phyloP scores from a whole-genome alignment of 2,888 invertebrate genomes.

The Drymonia ruficornis region DNA sequence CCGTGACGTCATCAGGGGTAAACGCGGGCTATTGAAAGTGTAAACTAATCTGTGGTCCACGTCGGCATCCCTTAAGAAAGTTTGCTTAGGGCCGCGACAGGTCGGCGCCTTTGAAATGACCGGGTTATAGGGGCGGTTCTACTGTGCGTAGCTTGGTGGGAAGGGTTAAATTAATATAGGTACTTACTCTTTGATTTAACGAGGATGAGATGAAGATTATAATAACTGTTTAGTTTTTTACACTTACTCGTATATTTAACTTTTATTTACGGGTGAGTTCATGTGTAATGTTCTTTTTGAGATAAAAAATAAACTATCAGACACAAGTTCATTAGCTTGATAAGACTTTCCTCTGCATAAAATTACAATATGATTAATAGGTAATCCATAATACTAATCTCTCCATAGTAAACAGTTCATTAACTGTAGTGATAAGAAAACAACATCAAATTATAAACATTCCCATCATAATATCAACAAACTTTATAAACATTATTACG shows the following conservation, averaged over 20 bases:
- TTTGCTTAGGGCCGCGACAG: conserved; percentile 18
- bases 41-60: conserved; percentile 26
- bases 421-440: background rate
- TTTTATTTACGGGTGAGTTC: too few relatives aligned
- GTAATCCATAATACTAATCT: background rate
- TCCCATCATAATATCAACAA: too few relatives aligned
- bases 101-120: background rate
- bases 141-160: background rate
- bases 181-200: too few relatives aligned
- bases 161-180: background rate
- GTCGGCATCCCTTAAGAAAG: conserved; percentile 19
- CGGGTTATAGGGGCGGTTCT: background rate
- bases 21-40: conserved; percentile 19
- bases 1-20: conserved; percentile 8
- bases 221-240: too few relatives aligned
- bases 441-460: too few relatives aligned
- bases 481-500: too few relatives aligned
- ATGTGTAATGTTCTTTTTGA: too few relatives aligned
- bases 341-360: too few relatives aligned
- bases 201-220: background rate
- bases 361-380: background rate
- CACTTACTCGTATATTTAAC: too few relatives aligned
- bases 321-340: background rate
- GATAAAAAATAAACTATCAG: too few relatives aligned
- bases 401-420: background rate